phyloP scores from a whole-genome alignment of 2,888 invertebrate species.

The Phyllotreta striolata region DNA sequence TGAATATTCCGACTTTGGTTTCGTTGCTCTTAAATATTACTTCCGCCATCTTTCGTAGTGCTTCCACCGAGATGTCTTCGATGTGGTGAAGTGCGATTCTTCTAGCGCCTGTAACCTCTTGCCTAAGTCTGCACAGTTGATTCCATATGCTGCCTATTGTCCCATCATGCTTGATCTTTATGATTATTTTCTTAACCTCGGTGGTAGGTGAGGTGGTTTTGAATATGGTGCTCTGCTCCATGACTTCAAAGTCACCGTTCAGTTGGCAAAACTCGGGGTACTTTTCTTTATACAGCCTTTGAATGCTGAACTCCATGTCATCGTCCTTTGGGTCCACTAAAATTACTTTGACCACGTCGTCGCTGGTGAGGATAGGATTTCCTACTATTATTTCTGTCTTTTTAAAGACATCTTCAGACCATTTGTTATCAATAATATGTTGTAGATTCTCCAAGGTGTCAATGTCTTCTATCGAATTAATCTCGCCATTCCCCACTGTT shows the following conservation, averaged over 20 bases:
- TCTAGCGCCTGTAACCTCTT: background rate
- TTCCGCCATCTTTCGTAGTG: conserved; percentile 1
- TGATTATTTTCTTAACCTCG: background rate
- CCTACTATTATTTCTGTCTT: conserved; percentile 14
- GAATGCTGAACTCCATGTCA: conserved; percentile 25
- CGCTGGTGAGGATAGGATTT: conserved; percentile 6
- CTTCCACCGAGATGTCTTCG: background rate
- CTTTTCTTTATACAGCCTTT: conserved; percentile 28
- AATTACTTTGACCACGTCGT: conserved; percentile 24
- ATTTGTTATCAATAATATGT: background rate
- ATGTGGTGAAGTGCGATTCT: background rate
- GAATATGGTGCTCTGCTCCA: too few species aligned
- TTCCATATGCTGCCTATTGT: background rate
- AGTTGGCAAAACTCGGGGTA: too few species aligned
- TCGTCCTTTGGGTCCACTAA: conserved; percentile 28
- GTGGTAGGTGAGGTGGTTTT: background rate
- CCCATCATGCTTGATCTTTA: conserved; percentile 1
- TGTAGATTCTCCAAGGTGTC: conserved; percentile 6
- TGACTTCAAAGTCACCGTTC: too few species aligned
- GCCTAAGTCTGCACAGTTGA: background rate
- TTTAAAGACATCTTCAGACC: background rate
- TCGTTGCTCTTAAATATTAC: background rate
- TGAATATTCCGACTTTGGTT: background rate
- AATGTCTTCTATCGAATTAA: background rate
- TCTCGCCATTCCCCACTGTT: background rate